Conservation (phyloP, 2,888 invertebrate species). For the Leptarthrus brevirostris region DNA sequence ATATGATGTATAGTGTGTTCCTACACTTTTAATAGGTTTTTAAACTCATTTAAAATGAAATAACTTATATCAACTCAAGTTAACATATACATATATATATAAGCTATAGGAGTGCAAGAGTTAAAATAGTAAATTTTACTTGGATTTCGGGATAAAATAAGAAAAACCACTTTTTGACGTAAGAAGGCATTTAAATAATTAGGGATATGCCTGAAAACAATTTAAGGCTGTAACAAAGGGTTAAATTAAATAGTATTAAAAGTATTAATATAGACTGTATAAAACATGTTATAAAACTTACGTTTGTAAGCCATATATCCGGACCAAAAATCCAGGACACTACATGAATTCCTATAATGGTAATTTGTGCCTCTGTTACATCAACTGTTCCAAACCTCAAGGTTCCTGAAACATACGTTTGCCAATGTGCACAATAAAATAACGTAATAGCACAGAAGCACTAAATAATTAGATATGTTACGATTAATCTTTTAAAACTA, state of each 20-base stretch:
- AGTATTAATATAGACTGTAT: too few species aligned
- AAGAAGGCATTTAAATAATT: too few species aligned
- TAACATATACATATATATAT: too few species aligned
- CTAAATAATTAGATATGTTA: conserved; percentile 66
- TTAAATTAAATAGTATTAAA: too few species aligned
- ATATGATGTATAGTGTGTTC: too few species aligned
- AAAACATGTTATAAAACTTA: conserved; percentile 65
- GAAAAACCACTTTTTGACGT: too few species aligned
- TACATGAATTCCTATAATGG: conserved; percentile 88
- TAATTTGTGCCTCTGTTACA: conserved; percentile 98
- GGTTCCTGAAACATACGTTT: conserved; percentile 97
- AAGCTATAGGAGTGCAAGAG: too few species aligned
- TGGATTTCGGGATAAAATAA: too few species aligned
- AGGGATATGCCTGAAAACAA: conserved; percentile 27
- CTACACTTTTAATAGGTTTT: too few species aligned
- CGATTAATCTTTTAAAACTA: neutral
- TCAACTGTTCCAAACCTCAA: conserved; percentile 91
- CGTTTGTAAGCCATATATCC: conserved; percentile 85
- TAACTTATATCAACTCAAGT: too few species aligned
- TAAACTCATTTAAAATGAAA: too few species aligned
- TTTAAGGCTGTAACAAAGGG: conserved; percentile 11
- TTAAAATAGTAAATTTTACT: too few species aligned
- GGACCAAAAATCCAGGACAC: conserved; percentile 89
- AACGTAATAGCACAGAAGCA: conserved; percentile 94
- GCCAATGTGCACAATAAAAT: conserved; percentile 99